Conservation (phyloP, 35 echinoderm and acorn worm genomes). For the Lytechinus pictus region DNA sequence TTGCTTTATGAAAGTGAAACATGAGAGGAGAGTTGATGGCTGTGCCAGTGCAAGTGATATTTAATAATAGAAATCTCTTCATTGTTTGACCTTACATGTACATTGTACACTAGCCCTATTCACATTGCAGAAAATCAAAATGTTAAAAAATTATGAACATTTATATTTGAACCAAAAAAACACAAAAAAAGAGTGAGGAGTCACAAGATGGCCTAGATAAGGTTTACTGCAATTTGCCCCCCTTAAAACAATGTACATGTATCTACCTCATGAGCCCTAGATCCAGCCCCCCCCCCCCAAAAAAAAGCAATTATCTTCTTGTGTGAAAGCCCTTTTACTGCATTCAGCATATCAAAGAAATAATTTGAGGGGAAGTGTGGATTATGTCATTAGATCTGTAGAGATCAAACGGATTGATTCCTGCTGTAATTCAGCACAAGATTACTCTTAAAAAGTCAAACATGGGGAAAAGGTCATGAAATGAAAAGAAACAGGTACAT, state of each 20-base stretch:
- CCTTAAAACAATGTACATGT: too few relatives aligned
- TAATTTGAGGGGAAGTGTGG: constrained; percentile 15
- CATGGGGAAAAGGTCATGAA: neutral
- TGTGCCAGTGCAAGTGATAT: neutral
- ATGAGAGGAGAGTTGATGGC: neutral
- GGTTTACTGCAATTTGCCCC: too few relatives aligned
- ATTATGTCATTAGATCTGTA: constrained; percentile 21
- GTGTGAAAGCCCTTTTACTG: too few relatives aligned
- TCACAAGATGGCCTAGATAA: too few relatives aligned
- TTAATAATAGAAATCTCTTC: neutral
- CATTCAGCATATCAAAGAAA: neutral
- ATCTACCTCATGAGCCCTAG: too few relatives aligned
- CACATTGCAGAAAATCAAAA: too few relatives aligned
- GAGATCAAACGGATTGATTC: constrained; percentile 21
- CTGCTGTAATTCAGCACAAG: neutral
- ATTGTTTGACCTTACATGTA: neutral
- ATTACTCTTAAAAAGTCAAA: neutral
- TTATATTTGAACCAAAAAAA: too few relatives aligned
- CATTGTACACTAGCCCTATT: neutral
- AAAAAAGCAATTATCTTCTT: too few relatives aligned
- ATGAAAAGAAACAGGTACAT: neutral
- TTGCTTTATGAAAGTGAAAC: neutral
- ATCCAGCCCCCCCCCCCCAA: too few relatives aligned
- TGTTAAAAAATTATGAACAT: too few relatives aligned
- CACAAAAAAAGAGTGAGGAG: too few relatives aligned